These are phyloP conservation scores for Thelaira solivaga DNA, from an alignment of 2,888 invertebrate species.

Conservation along the genomic window DNA sequence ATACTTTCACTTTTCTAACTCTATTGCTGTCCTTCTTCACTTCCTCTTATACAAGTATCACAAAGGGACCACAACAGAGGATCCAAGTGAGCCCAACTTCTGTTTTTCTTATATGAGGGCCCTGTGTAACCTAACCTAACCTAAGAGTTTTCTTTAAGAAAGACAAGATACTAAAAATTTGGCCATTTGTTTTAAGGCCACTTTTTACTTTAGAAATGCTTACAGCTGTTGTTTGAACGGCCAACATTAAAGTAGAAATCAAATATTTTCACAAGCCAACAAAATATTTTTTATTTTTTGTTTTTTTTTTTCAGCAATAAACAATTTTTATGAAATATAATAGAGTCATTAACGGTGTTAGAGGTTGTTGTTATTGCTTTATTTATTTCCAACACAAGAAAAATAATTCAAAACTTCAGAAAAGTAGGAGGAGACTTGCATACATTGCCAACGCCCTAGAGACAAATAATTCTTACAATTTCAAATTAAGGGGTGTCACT, in stretches of 20 bases:
- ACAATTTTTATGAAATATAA: conserved; percentile 53
- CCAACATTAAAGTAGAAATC: not conserved
- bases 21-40: too few relatives aligned
- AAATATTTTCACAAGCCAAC: too few relatives aligned
- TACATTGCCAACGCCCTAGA: conserved; percentile 56
- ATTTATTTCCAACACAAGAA: conserved; percentile 3
- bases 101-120: too few relatives aligned
- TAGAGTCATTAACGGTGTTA: conserved; percentile 59
- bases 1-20: too few relatives aligned
- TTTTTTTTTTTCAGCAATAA: conserved; percentile 5
- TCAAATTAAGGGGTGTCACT: conserved; percentile 51
- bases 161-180: too few relatives aligned
- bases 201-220: not conserved
- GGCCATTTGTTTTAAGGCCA: too few relatives aligned
- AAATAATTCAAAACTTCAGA: conserved; percentile 28
- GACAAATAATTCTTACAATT: conserved; percentile 59
- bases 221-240: not conserved
- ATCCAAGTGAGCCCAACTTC: too few relatives aligned
- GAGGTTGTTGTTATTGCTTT: conserved; percentile 41
- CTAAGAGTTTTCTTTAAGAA: too few relatives aligned
- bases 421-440: conserved; percentile 49
- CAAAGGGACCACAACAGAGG: too few relatives aligned
- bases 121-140: too few relatives aligned
- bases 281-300: too few relatives aligned
- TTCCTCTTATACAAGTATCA: too few relatives aligned